phyloP scores from a whole-genome alignment of 1,140 invertebrate species.

The Drosophila pachea region DNA sequence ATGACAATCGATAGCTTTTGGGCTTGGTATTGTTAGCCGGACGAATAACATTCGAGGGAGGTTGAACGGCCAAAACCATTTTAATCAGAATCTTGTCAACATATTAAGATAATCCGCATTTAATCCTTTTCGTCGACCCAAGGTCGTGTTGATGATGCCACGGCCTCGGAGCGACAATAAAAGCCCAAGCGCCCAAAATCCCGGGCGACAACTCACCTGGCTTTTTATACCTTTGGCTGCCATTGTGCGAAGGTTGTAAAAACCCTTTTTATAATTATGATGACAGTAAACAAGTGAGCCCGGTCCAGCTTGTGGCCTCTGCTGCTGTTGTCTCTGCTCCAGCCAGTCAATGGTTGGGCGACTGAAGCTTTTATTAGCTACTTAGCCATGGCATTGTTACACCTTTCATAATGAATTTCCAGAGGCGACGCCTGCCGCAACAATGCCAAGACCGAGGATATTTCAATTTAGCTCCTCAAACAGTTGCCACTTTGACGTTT shows the following conservation, averaged over 20 bases:
- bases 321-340: slow-evolving; percentile 31
- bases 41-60: slow-evolving; percentile 16
- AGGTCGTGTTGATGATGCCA: slow-evolving; percentile 52
- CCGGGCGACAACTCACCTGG: slow-evolving; percentile 54
- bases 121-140: slow-evolving; percentile 73
- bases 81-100: slow-evolving; percentile 73
- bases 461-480: slow-evolving; percentile 76
- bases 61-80: slow-evolving; percentile 27
- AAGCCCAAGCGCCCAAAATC: slow-evolving; percentile 36
- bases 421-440: slow-evolving; percentile 52
- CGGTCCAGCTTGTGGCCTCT: slow-evolving; percentile 9
- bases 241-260: slow-evolving; percentile 54
- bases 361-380: slow-evolving; percentile 69
- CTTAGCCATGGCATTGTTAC: slow-evolving; percentile 72
- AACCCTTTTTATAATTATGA: slow-evolving; percentile 76
- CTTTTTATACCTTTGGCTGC: slow-evolving; percentile 55
- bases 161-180: slow-evolving; percentile 34
- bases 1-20: slow-evolving; percentile 4
- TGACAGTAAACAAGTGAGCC: slow-evolving; percentile 70
- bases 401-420: slow-evolving; percentile 72
- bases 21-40: slow-evolving; percentile 4
- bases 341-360: slow-evolving; percentile 25
- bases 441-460: slow-evolving; percentile 70
- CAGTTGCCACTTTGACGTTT: slow-evolving; percentile 76
- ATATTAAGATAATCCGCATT: slow-evolving; percentile 76